phyloP scores from a whole-genome alignment of 2,797 vertebrate genomes.

The Geotria australis region DNA sequence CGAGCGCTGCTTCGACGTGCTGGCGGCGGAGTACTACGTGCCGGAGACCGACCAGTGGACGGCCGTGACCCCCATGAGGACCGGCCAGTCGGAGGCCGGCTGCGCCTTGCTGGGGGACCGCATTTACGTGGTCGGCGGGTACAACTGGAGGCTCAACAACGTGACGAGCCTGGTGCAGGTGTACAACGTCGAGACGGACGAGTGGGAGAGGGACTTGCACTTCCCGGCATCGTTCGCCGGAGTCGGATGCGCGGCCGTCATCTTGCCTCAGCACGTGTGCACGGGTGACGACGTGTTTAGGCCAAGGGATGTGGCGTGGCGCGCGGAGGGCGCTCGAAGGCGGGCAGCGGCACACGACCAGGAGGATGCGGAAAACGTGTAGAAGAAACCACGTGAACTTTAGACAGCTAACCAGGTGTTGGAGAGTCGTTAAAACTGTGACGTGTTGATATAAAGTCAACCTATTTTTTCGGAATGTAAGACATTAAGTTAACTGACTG shows the following conservation, averaged over 20 bases:
- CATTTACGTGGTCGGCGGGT: conserved; percentile 70
- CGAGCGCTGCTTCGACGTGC: conserved; percentile 70
- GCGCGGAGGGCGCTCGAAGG: too few species aligned
- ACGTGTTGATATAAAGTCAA: too few species aligned
- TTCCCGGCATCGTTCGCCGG: conserved; percentile 87
- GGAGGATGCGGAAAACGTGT: too few species aligned
- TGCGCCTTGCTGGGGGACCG: conserved; percentile 52
- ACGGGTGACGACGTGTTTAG: too few species aligned
- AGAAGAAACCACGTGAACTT: too few species aligned
- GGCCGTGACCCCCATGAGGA: conserved; percentile 60
- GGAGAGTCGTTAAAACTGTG: too few species aligned
- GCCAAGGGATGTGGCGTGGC: too few species aligned
- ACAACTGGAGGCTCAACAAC: conserved; percentile 94
- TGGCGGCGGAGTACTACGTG: conserved; percentile 59
- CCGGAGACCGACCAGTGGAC: conserved; percentile 76
- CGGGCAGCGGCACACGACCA: too few species aligned
- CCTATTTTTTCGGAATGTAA: too few species aligned
- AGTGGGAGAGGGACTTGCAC: conserved; percentile 86
- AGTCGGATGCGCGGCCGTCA: conserved; percentile 40
- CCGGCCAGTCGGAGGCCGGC: conserved; percentile 72
- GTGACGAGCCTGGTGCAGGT: conserved; percentile 88
- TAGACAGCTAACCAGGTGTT: too few species aligned
- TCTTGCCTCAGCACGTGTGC: conserved; percentile 31
- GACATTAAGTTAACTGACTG: too few species aligned
- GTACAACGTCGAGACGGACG: conserved; percentile 63